Evolutionary conservation across 2,888 invertebrate genomes (phyloP).

Genomic region (Nemotelus pantherinus): DNA sequence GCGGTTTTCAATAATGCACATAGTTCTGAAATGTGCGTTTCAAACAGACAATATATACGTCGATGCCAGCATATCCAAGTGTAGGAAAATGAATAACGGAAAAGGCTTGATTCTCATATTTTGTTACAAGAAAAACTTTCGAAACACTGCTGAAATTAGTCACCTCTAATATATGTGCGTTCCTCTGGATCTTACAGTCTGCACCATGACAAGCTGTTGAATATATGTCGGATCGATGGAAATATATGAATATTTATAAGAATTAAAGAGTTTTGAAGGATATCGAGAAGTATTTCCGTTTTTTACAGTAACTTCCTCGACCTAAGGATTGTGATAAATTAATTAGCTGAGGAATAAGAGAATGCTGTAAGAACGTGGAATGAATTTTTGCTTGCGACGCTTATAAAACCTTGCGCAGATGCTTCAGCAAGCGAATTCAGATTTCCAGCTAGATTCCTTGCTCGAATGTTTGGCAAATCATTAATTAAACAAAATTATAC

Average conservation of each 20-base stretch:
- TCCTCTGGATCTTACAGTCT: slow-evolving; percentile 28
- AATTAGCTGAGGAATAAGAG: slow-evolving; percentile 46
- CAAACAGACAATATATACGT: too few relatives aligned
- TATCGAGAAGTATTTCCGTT: slow-evolving; percentile 31
- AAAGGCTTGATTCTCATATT: too few relatives aligned
- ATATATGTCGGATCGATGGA: slow-evolving; percentile 24
- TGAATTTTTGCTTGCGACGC: neutral
- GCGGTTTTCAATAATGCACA: too few relatives aligned
- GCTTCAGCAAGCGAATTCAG: neutral
- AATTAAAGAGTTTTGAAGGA: slow-evolving; percentile 24
- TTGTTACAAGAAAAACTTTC: slow-evolving; percentile 7
- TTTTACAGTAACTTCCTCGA: slow-evolving; percentile 8
- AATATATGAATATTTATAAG: slow-evolving; percentile 49
- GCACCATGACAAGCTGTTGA: slow-evolving; percentile 46
- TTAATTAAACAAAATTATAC: slow-evolving; percentile 26
- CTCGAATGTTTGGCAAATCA: slow-evolving; percentile 21
- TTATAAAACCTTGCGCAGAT: neutral
- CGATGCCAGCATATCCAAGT: too few relatives aligned
- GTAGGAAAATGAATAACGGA: too few relatives aligned
- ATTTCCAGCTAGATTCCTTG: slow-evolving; percentile 15
- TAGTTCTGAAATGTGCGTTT: too few relatives aligned
- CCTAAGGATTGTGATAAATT: slow-evolving; percentile 46
- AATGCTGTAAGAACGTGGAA: neutral
- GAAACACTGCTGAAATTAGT: slow-evolving; percentile 48
- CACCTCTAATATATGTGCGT: slow-evolving; percentile 43